Conservation (phyloP, 92 coral and sea anemone genomes). For the Galaxea fascicularis region DNA sequence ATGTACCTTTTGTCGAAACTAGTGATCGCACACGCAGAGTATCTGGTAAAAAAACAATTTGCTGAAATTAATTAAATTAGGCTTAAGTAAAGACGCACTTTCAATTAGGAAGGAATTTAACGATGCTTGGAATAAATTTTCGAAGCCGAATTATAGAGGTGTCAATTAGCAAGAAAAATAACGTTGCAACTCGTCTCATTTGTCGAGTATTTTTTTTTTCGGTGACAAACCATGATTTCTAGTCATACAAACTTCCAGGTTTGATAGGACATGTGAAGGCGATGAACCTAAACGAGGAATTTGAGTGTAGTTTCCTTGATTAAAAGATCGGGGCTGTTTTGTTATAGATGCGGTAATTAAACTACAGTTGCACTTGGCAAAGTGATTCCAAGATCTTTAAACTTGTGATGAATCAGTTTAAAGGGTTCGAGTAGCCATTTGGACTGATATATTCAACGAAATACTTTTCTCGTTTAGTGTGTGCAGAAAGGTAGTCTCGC, state of each 20-base stretch:
- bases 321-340: too few species aligned
- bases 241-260: not conserved
- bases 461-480: not conserved
- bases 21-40: not conserved
- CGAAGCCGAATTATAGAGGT: not conserved
- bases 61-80: slow-evolving; percentile 25
- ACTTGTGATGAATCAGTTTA: not conserved
- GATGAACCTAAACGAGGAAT: not conserved
- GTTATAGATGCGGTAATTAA: not conserved
- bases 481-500: too few species aligned
- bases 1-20: not conserved
- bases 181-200: not conserved
- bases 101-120: slow-evolving; percentile 10
- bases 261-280: too few species aligned
- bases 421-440: not conserved
- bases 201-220: not conserved
- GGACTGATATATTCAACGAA: not conserved
- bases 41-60: not conserved
- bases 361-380: not conserved
- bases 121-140: not conserved
- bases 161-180: slow-evolving; percentile 12
- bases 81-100: not conserved
- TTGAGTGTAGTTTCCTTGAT: too few species aligned
- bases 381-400: not conserved
- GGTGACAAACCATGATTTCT: not conserved